These are phyloP conservation scores for Campylomormyrus numenius DNA, from an alignment of 2,113 vertebrate genomes.

Conservation along the genomic window DNA sequence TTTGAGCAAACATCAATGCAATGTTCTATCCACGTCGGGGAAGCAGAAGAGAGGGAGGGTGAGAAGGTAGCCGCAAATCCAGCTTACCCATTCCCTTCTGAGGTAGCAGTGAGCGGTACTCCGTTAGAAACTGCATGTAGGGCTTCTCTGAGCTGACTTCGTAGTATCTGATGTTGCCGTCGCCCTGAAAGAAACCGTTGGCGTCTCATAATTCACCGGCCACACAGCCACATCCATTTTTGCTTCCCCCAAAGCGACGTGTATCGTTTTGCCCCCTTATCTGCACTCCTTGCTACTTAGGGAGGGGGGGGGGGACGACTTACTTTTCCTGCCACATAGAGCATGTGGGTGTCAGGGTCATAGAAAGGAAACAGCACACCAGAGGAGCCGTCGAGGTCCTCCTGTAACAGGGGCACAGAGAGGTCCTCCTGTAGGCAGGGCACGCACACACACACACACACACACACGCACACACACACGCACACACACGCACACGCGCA, in stretches of 20 bases:
- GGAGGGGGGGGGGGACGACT: not conserved
- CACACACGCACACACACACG: too few relatives aligned
- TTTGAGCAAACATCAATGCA: not conserved
- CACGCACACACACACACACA: not conserved
- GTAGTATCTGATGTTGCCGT: conserved; percentile 87
- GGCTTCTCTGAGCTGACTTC: conserved; percentile 79
- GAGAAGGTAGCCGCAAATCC: not conserved
- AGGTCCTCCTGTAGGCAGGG: conserved; percentile 66
- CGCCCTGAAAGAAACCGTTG: conserved; percentile 60
- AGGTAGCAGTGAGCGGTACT: conserved; percentile 74
- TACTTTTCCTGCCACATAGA: conserved; percentile 86
- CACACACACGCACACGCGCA: not conserved
- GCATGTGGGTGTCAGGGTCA: conserved; percentile 79
- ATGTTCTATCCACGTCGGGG: not conserved
- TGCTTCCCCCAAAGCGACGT: not conserved
- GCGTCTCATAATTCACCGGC: not conserved
- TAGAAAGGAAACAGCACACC: conserved; percentile 83
- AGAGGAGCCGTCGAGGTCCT: conserved; percentile 79
- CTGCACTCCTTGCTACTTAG: not conserved
- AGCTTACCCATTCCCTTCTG: conserved; percentile 87
- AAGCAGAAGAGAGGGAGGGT: not conserved
- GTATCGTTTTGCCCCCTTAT: not conserved
- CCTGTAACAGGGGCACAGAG: conserved; percentile 74
- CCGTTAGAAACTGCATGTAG: conserved; percentile 73
- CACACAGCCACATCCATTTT: not conserved